These are phyloP conservation scores for Caenorhabditis sulstoni DNA, from an alignment of 2,888 invertebrate genomes.

Conservation along the genomic window DNA sequence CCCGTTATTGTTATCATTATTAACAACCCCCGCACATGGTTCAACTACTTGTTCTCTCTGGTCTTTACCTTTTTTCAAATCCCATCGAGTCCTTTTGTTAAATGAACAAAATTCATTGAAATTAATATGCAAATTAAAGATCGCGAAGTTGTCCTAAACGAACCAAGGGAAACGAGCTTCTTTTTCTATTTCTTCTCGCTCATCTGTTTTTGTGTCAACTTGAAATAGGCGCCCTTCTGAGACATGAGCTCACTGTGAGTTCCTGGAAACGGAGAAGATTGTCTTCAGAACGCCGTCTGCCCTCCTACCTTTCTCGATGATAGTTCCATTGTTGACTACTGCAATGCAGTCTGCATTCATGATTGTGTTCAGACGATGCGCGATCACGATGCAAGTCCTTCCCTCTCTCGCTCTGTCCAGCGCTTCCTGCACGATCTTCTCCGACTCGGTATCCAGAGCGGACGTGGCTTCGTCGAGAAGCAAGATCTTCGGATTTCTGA, in stretches of 20 bases:
- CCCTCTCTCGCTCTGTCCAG: conserved; percentile 84
- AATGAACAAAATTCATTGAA: conserved; percentile 23
- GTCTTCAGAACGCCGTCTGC: too few relatives aligned
- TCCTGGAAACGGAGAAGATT: conserved; percentile 63
- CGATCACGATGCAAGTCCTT: conserved; percentile 82
- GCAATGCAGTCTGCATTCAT: conserved; percentile 79
- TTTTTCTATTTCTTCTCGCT: conserved; percentile 45
- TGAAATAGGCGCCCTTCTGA: conserved; percentile 67
- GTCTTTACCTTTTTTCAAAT: neutral
- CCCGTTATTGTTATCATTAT: conserved; percentile 22
- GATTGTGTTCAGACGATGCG: conserved; percentile 83
- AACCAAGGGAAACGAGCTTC: neutral
- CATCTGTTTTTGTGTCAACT: conserved; percentile 70
- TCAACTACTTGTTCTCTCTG: conserved; percentile 27
- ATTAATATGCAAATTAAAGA: conserved; percentile 36
- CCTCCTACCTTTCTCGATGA: conserved; percentile 85
- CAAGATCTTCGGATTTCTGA: conserved; percentile 80
- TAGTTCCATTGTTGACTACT: conserved; percentile 71
- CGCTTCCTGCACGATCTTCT: conserved; percentile 87
- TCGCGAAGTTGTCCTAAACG: conserved; percentile 15
- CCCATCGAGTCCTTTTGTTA: conserved; percentile 4
- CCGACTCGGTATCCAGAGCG: conserved; percentile 72
- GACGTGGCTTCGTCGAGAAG: conserved; percentile 80
- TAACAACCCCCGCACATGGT: conserved; percentile 17
- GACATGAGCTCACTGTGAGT: conserved; percentile 70